Evolutionary conservation across 2,797 vertebrate genomes (phyloP).

Genomic region (Esox masquinongy): DNA sequence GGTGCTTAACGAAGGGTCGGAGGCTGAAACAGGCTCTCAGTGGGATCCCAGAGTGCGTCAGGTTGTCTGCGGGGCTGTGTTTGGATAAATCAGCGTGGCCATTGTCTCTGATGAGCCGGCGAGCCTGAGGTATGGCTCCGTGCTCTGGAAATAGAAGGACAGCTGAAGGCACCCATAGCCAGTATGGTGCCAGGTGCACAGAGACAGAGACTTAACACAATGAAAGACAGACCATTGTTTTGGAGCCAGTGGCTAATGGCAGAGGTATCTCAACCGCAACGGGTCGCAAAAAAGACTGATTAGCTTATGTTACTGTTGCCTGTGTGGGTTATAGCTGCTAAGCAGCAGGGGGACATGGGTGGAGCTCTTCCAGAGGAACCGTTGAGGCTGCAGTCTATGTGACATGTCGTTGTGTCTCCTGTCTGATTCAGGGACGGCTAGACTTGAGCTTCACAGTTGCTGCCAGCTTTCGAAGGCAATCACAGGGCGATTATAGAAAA

Average conservation of each 20-base stretch:
- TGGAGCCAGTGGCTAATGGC: constrained; percentile 78
- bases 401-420: constrained; percentile 69
- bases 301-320: constrained; percentile 55
- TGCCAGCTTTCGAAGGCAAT: constrained; percentile 67
- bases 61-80: constrained; percentile 77
- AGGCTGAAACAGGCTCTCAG: constrained; percentile 53
- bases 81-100: constrained; percentile 75
- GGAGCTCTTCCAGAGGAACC: constrained; percentile 40
- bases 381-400: constrained; percentile 67
- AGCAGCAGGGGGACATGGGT: constrained; percentile 37
- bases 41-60: constrained; percentile 74
- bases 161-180: constrained; percentile 87
- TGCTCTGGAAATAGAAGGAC: constrained; percentile 88
- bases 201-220: constrained; percentile 73
- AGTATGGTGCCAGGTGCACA: constrained; percentile 68
- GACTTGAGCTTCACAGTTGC: constrained; percentile 70
- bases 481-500: constrained; percentile 69
- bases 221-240: constrained; percentile 81
- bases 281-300: constrained; percentile 68
- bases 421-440: constrained; percentile 59
- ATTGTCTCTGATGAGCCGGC: constrained; percentile 88
- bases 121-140: constrained; percentile 83
- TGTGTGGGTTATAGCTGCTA: constrained; percentile 39
- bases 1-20: constrained; percentile 47
- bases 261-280: constrained; percentile 66